Evolutionary conservation across 2,888 invertebrate genomes (phyloP), one percentile per base, ranked within the genome.

Genomic region (Nezara viridula): DNA sequence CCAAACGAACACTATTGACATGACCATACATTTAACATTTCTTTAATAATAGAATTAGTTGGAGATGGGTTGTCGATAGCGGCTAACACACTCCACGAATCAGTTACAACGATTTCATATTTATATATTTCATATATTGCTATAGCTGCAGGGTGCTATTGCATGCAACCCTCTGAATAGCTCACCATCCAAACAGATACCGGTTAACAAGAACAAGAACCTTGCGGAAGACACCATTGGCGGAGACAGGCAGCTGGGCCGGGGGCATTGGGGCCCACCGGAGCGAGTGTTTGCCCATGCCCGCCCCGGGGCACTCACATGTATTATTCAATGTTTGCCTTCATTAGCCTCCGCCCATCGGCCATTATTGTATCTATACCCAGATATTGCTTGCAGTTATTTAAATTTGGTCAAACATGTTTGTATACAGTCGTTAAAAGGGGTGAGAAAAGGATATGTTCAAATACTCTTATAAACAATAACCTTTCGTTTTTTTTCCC

Each of bases 241-340:
- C 81, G 2, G n/a, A 14, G 40, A 44, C 81, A 81, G 81, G 24
- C 12, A 44, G 40, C 40, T 21, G 77, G 44, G 47, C 44, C 37
- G 27, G 37, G 24, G 81, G 81, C 81, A 24, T 81, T 81, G 44
- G 44, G 40, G 81, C 24, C 81, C 44, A 81, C 16, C n/a, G 44
- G 81, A 81, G 81, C 81, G 81, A 81, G 44, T 81, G 44, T 81
- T 81, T 81, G 81, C 81, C 44, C 81, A 81, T 44, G 44, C 81
- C 40, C 9, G 40, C 44, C 81, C 44, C 16, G 4, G 24, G 81
- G 81, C 81, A 14, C 3, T 81, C 44, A 0, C 81, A 81, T 81
- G 24, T 12, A 81, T 81, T 81, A 81, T 81, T 81, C 81, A 81
- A 81, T 77, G 40, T 77, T 77, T 77, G 40, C 24, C 77, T 77